Percentiles rank a stretch among this genome's conserved stretches.
phyloP scores from a whole-genome alignment of 2,797 vertebrate species.

The Lagodon rhomboides region DNA sequence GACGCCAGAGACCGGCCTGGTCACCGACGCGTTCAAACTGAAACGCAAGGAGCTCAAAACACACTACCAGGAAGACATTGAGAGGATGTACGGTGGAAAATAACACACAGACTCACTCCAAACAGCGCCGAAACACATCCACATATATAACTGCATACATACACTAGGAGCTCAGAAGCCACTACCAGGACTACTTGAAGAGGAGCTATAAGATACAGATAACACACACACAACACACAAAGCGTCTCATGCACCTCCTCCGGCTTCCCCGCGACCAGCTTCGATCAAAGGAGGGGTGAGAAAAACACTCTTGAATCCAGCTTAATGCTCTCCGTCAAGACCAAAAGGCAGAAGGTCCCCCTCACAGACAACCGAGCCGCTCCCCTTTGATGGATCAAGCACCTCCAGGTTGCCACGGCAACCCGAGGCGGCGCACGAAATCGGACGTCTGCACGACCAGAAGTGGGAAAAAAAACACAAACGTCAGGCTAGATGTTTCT shows the following conservation, averaged over 20 bases:
- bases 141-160: constrained; percentile 75
- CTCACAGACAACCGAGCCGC: constrained; percentile 25
- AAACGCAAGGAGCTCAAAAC: constrained; percentile 97
- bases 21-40: constrained; percentile 98
- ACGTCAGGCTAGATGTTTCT: constrained; percentile 45
- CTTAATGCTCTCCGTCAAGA: constrained; percentile 41
- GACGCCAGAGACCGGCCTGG: constrained; percentile 97
- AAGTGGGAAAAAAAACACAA: constrained; percentile 42
- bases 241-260: constrained; percentile 45
- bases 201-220: constrained; percentile 44
- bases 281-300: constrained; percentile 52
- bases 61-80: constrained; percentile 97
- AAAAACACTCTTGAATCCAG: constrained; percentile 33
- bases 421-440: constrained; percentile 53
- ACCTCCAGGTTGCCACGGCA: constrained; percentile 63
- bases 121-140: constrained; percentile 66
- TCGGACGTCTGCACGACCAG: constrained; percentile 42
- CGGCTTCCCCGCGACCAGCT: constrained; percentile 62
- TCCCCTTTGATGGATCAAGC: constrained; percentile 40
- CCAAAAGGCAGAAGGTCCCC: constrained; percentile 35
- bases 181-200: constrained; percentile 42
- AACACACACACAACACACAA: constrained; percentile 27
- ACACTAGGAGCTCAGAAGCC: constrained; percentile 72
- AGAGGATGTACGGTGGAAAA: constrained; percentile 95
- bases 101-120: constrained; percentile 74